Conservation (phyloP, 2,888 invertebrate species). For the Bibio marci region DNA sequence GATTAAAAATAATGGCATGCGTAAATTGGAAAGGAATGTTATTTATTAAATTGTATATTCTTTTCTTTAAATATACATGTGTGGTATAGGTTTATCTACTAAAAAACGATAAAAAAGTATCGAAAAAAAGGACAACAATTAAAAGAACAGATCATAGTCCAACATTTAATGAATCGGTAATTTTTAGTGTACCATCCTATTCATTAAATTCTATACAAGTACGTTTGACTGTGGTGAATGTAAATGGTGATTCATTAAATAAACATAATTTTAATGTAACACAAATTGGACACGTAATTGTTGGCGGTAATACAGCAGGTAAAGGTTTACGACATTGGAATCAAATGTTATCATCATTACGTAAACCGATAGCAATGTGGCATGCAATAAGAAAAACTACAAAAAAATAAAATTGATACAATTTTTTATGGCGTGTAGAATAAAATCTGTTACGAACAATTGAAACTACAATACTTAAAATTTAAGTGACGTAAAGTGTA, state of each 20-base stretch:
- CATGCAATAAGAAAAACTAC: constrained; percentile 42
- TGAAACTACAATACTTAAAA: too few species aligned
- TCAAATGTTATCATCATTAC: constrained; percentile 62
- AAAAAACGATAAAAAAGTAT: constrained; percentile 63
- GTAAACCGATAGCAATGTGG: constrained; percentile 76
- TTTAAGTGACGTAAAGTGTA: too few species aligned
- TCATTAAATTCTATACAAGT: constrained; percentile 54
- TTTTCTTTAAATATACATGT: too few species aligned
- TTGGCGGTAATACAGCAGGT: constrained; percentile 55
- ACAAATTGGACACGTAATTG: constrained; percentile 64
- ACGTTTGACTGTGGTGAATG: constrained; percentile 45
- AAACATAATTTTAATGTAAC: constrained; percentile 13
- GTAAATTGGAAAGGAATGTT: not conserved
- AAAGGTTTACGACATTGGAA: constrained; percentile 62
- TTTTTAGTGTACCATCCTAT: constrained; percentile 61
- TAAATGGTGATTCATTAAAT: constrained; percentile 15
- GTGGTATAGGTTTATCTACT: constrained; percentile 49
- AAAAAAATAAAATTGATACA: constrained; percentile 4
- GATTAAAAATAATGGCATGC: not conserved
- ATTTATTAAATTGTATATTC: too few species aligned
- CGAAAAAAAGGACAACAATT: constrained; percentile 63
- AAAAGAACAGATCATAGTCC: constrained; percentile 58
- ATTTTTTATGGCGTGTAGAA: too few species aligned
- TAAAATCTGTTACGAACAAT: too few species aligned
- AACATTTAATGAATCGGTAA: constrained; percentile 72